Percentiles rank a stretch among this genome's conserved stretches.
phyloP scores from a whole-genome alignment of 2,113 vertebrate genomes.

The Ammodytes dubius region DNA sequence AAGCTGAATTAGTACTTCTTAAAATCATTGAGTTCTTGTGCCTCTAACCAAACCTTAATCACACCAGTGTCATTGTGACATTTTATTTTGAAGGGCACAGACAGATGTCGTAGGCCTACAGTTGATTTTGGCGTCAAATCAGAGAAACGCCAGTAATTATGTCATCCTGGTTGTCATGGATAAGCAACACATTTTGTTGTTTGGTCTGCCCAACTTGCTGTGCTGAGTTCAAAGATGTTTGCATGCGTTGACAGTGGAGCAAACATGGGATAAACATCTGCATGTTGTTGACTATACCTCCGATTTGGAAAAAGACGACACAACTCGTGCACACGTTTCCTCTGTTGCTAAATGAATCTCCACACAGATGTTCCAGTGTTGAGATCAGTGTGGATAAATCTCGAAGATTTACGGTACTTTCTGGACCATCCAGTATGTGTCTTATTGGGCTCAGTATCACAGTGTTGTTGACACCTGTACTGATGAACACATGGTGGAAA shows the following conservation, averaged over 20 bases:
- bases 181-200: background rate
- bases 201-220: background rate
- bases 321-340: background rate
- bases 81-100: background rate
- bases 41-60: background rate
- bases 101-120: background rate
- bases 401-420: background rate
- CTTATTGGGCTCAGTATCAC: background rate
- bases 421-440: background rate
- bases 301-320: constrained; percentile 12
- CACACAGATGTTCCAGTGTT: constrained; percentile 24
- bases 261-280: constrained; percentile 30
- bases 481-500: background rate
- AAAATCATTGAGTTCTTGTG: background rate
- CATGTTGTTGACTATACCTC: background rate
- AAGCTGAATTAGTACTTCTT: background rate
- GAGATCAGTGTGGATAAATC: background rate
- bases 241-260: background rate
- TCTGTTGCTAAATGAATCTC: constrained; percentile 5
- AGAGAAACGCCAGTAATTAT: background rate
- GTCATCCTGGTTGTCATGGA: background rate
- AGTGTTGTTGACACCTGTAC: background rate
- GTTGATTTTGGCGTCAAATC: background rate
- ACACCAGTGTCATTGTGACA: no score
- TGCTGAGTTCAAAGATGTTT: background rate